Conservation (phyloP, 2,888 invertebrate genomes). For the Rotaria macrura region DNA sequence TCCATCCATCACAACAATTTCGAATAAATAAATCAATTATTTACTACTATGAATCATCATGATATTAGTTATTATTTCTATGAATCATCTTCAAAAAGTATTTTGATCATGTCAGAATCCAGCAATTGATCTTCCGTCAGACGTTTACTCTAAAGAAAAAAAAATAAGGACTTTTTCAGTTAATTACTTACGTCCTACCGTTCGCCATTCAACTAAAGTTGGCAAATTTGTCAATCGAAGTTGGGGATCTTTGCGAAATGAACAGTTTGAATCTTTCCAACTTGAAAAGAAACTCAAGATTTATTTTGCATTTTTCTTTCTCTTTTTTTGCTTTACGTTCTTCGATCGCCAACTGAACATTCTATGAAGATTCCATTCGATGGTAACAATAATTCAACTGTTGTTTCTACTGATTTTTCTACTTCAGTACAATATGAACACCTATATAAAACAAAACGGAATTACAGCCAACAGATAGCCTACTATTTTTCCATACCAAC, state of each 20-base stretch:
- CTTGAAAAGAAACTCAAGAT: not conserved
- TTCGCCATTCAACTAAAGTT: not conserved
- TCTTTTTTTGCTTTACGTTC: not conserved
- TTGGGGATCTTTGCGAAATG: not conserved
- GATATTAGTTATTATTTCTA: too few species aligned
- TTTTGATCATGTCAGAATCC: not conserved
- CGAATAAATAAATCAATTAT: too few species aligned
- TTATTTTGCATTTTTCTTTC: not conserved
- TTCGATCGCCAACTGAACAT: not conserved
- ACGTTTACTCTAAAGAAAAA: not conserved
- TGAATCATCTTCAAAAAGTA: not conserved
- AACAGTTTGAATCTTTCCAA: slow-evolving; percentile 17
- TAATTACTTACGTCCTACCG: not conserved
- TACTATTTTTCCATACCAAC: not conserved
- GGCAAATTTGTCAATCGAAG: not conserved
- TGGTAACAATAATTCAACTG: not conserved
- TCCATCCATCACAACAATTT: too few species aligned
- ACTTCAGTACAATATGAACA: not conserved
- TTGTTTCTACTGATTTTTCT: not conserved
- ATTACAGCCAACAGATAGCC: not conserved
- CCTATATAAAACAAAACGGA: not conserved
- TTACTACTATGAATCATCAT: too few species aligned
- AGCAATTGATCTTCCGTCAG: not conserved
- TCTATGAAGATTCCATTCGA: not conserved
- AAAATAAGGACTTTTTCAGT: not conserved